Evolutionary conservation across 2,888 invertebrate genomes (phyloP).

Genomic region (Lasioglossum oenotherae): DNA sequence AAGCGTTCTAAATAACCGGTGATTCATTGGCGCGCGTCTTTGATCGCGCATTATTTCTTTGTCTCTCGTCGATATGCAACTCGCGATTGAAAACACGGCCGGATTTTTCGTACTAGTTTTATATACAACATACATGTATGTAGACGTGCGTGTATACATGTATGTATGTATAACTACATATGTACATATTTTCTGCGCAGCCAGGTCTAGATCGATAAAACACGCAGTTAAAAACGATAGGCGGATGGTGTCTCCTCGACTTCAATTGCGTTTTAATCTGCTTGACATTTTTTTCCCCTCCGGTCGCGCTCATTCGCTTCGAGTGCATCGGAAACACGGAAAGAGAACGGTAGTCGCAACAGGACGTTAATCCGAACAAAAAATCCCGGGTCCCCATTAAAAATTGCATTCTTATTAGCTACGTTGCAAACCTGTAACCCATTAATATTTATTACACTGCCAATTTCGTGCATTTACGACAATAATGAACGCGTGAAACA

Average conservation of each 20-base stretch:
- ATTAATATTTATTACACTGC: conserved; percentile 12
- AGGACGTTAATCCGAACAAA: conserved; percentile 19
- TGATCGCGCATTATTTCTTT: background rate
- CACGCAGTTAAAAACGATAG: conserved; percentile 26
- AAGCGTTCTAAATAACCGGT: conserved; percentile 6
- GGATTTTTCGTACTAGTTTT: conserved; percentile 7
- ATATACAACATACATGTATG: background rate
- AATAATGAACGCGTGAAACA: background rate
- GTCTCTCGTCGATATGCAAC: background rate
- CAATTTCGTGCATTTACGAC: background rate
- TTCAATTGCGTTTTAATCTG: conserved; percentile 21
- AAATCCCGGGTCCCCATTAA: conserved; percentile 14
- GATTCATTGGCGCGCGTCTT: background rate
- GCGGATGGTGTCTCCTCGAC: conserved; percentile 21
- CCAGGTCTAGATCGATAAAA: conserved; percentile 15
- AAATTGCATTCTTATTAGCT: conserved; percentile 20
- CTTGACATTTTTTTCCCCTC: conserved; percentile 16
- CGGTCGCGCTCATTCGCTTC: conserved; percentile 10
- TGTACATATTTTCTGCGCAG: background rate
- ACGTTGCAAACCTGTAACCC: background rate
- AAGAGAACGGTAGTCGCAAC: conserved; percentile 12
- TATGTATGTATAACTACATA: background rate
- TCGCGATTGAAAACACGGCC: conserved; percentile 1
- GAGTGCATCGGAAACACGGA: conserved; percentile 26
- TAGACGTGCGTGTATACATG: background rate